Conservation (phyloP, 2,797 vertebrate genomes). For the Onychomys arenicola region DNA sequence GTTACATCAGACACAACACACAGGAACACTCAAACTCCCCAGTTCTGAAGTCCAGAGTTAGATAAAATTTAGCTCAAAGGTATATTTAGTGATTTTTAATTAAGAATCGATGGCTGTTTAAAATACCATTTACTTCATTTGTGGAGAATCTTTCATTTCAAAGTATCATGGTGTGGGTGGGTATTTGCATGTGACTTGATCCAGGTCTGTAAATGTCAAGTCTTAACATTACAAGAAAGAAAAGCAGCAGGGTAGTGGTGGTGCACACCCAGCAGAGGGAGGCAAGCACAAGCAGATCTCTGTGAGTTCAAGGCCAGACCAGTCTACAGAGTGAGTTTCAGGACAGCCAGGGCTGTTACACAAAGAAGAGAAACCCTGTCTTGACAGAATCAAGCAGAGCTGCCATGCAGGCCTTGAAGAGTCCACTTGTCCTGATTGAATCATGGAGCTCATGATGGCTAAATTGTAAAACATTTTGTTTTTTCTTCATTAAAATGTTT, state of each 20-base stretch:
- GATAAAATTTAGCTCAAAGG: slow-evolving; percentile 24
- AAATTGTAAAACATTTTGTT: background rate
- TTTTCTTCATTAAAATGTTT: background rate
- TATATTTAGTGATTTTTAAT: background rate
- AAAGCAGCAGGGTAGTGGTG: background rate
- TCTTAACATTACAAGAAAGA: background rate
- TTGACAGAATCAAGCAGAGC: background rate
- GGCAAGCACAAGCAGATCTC: background rate
- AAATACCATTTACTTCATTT: background rate
- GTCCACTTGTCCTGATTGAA: background rate
- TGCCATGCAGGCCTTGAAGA: background rate
- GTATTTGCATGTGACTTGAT: background rate
- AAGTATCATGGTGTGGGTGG: background rate
- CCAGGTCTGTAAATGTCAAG: background rate
- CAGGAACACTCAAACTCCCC: background rate
- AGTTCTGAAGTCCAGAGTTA: background rate
- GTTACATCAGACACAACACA: background rate
- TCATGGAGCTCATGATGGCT: background rate
- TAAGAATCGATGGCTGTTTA: background rate
- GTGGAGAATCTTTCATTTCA: background rate
- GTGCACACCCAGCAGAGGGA: background rate
- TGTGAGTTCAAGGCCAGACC: background rate
- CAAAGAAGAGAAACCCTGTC: background rate
- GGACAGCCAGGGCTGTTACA: background rate
- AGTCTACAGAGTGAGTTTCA: background rate